Percentiles rank a stretch among this genome's conserved stretches.
Evolutionary conservation across 2,888 invertebrate species (phyloP).

Genomic region (Sympetrum striolatum): DNA sequence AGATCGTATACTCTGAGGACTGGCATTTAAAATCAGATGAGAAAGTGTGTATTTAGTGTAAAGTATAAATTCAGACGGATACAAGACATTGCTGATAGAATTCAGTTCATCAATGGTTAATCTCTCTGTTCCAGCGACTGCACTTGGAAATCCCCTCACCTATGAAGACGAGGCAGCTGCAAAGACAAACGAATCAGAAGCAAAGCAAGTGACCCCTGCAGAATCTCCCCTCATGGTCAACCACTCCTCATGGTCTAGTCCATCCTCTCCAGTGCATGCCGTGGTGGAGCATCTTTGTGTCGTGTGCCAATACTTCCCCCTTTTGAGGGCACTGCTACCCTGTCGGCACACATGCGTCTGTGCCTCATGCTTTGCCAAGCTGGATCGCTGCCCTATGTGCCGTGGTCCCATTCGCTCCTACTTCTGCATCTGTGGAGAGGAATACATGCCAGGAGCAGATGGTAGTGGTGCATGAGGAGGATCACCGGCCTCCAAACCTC

Average conservation of each 20-base stretch:
- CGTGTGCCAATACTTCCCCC: slow-evolving; percentile 80
- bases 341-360: slow-evolving; percentile 88
- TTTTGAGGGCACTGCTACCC: slow-evolving; percentile 81
- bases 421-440: slow-evolving; percentile 82
- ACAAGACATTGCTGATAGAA: background rate
- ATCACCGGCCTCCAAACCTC: slow-evolving; percentile 25
- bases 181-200: slow-evolving; percentile 58
- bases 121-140: slow-evolving; percentile 67
- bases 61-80: no score
- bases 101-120: no score
- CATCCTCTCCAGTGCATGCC: slow-evolving; percentile 47
- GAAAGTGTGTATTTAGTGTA: no score
- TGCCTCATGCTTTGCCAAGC: slow-evolving; percentile 77
- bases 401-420: slow-evolving; percentile 82
- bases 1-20: no score
- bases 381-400: slow-evolving; percentile 88
- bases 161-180: slow-evolving; percentile 62
- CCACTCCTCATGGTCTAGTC: slow-evolving; percentile 38
- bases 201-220: slow-evolving; percentile 61
- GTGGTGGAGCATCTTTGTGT: slow-evolving; percentile 74
- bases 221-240: background rate
- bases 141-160: slow-evolving; percentile 71
- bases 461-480: slow-evolving; percentile 52
- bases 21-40: no score
- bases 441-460: slow-evolving; percentile 66